Percentiles rank a stretch among this genome's conserved stretches.
Evolutionary conservation across 2,113 vertebrate genomes (phyloP).

Genomic region (Pseudolaguvia tuberculata): DNA sequence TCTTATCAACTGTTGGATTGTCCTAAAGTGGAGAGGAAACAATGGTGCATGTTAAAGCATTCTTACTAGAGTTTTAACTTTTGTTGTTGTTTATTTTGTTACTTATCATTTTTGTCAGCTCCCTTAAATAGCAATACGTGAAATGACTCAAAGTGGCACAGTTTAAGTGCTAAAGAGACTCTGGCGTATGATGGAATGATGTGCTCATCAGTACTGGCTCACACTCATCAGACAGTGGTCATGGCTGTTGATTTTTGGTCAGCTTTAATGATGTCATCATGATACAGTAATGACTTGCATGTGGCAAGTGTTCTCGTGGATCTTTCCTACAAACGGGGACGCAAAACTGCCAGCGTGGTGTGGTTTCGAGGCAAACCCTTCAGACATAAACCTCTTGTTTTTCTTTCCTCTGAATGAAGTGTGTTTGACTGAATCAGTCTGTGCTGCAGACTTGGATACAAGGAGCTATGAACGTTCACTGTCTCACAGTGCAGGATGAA

Average conservation of each 20-base stretch:
- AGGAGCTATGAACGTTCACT: background rate
- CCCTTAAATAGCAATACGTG: background rate
- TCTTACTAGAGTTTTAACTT: too few relatives aligned
- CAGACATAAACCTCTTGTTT: background rate
- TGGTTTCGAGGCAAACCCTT: background rate
- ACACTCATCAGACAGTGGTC: slow-evolving; percentile 21
- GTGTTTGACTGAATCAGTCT: background rate
- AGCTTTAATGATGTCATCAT: slow-evolving; percentile 27
- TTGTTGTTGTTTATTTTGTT: background rate
- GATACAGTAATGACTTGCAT: slow-evolving; percentile 20
- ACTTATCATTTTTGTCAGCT: background rate
- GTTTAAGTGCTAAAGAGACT: background rate
- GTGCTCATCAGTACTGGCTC: slow-evolving; percentile 38
- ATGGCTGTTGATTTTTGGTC: slow-evolving; percentile 32
- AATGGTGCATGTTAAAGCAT: background rate
- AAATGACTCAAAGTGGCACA: background rate
- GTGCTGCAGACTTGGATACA: background rate
- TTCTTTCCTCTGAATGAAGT: background rate
- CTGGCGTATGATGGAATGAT: slow-evolving; percentile 13
- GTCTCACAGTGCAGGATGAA: background rate
- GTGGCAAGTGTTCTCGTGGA: slow-evolving; percentile 14
- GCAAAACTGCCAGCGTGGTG: slow-evolving; percentile 23
- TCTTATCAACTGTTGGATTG: slow-evolving; percentile 19
- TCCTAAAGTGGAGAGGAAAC: slow-evolving; percentile 26
- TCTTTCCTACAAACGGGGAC: slow-evolving; percentile 33